These are phyloP conservation scores for Lemur catta DNA, from an alignment of 2,797 vertebrate genomes.

Conservation along the genomic window DNA sequence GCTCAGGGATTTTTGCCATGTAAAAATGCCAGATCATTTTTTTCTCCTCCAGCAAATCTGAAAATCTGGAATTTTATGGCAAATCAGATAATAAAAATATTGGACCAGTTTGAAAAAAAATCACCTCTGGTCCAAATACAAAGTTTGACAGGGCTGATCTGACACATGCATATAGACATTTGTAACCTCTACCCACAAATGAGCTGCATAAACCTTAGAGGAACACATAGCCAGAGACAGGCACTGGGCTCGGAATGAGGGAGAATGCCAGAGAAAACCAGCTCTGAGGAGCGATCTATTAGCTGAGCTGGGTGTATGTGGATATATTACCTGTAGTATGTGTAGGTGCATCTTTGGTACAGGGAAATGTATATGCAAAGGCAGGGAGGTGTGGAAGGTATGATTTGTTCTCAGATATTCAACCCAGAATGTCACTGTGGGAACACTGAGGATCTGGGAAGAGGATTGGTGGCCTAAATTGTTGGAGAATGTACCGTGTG, in stretches of 20 bases:
- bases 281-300: not conserved
- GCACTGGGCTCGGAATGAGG: not conserved
- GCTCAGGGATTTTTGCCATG: not conserved
- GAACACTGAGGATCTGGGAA: not conserved
- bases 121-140: not conserved
- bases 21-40: not conserved
- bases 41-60: not conserved
- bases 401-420: not conserved
- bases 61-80: not conserved
- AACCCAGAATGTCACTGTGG: fast-evolving
- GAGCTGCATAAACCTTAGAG: not conserved
- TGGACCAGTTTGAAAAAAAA: not conserved
- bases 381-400: not conserved
- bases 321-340: not conserved
- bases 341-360: not conserved
- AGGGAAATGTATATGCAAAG: not conserved
- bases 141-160: not conserved
- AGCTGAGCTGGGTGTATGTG: not conserved
- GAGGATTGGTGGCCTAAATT: not conserved
- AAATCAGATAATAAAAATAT: not conserved
- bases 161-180: not conserved
- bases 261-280: not conserved
- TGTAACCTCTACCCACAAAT: not conserved
- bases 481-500: not conserved
- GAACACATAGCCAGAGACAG: not conserved